Conservation (phyloP, 2,888 invertebrate species). For the Lepidonotus clava region DNA sequence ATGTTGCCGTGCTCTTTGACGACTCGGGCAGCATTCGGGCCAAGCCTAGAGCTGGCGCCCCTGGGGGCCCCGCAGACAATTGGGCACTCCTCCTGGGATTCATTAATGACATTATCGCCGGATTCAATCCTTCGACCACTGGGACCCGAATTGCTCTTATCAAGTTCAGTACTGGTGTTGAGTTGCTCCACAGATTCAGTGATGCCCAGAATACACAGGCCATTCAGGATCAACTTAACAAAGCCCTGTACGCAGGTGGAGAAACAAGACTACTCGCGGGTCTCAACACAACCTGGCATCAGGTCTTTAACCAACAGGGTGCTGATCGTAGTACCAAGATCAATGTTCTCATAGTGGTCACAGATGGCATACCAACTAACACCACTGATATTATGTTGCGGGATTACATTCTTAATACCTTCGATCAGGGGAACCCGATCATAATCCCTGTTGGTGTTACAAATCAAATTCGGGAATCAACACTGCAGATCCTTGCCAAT, state of each 20-base stretch:
- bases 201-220: not conserved
- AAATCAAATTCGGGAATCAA: not conserved
- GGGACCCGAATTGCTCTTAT: not conserved
- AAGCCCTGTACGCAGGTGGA: not conserved
- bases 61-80: not conserved
- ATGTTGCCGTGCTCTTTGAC: constrained; percentile 29
- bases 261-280: not conserved
- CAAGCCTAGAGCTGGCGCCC: not conserved
- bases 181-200: not conserved
- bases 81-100: not conserved
- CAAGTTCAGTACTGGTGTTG: not conserved
- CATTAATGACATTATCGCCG: not conserved
- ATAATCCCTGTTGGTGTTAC: not conserved
- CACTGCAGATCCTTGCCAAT: not conserved
- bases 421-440: not conserved
- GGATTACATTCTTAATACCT: not conserved
- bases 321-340: not conserved
- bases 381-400: not conserved
- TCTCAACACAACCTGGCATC: not conserved
- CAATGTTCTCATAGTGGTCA: constrained; percentile 25
- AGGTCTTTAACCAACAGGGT: not conserved
- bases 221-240: not conserved
- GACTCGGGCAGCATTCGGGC: constrained; percentile 22
- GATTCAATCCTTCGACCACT: not conserved
- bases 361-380: constrained; percentile 20